Percentiles rank a stretch among this genome's conserved stretches.
Evolutionary conservation across 2,797 vertebrate species (phyloP).

Genomic region (Mastacembelus armatus): DNA sequence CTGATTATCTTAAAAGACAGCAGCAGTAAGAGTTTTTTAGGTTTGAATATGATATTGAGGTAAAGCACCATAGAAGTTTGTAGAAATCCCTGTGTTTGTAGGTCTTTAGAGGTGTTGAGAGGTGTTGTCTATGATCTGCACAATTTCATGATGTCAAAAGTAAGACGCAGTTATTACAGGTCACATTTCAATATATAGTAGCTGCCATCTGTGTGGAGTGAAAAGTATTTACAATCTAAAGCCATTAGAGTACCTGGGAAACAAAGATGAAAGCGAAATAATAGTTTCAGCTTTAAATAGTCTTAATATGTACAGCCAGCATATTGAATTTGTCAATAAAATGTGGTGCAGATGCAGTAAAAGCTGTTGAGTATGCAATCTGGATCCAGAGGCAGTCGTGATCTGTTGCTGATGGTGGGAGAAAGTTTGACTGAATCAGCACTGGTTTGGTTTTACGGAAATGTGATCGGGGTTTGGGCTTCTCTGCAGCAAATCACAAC

Average conservation of each 20-base stretch:
- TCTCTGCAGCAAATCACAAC: constrained; percentile 78
- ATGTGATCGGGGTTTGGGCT: constrained; percentile 8
- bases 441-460: constrained; percentile 10
- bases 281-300: constrained; percentile 26
- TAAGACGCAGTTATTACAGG: constrained; percentile 2
- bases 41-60: constrained; percentile 32
- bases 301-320: constrained; percentile 31
- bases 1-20: constrained; percentile 26
- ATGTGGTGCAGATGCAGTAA: constrained; percentile 16
- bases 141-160: constrained; percentile 6
- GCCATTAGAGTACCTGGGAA: constrained; percentile 30
- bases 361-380: background rate
- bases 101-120: constrained; percentile 6
- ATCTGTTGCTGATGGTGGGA: constrained; percentile 49
- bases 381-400: constrained; percentile 15
- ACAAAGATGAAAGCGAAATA: constrained; percentile 25
- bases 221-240: constrained; percentile 57
- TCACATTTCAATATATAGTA: constrained; percentile 28
- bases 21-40: constrained; percentile 24
- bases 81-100: constrained; percentile 2
- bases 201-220: constrained; percentile 46
- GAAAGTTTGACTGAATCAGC: constrained; percentile 12
- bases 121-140: constrained; percentile 8
- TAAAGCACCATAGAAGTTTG: constrained; percentile 41
- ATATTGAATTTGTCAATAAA: constrained; percentile 28